Evolutionary conservation across 2,888 invertebrate species (phyloP), one percentile per base, ranked within the genome.

Genomic region (Cataglyphis cursor): DNA sequence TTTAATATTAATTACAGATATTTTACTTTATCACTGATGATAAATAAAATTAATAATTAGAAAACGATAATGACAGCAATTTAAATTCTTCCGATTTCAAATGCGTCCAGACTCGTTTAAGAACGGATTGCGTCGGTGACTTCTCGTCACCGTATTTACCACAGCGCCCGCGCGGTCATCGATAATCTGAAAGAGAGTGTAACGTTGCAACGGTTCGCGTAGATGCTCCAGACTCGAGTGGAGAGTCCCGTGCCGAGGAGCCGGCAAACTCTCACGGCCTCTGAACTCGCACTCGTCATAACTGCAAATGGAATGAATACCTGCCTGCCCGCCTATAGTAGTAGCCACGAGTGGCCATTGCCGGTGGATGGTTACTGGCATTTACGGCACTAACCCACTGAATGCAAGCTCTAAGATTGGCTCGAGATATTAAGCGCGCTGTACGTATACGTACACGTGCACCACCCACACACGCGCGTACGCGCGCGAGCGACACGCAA

Each of bases 241-340:
- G 75, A 72, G 85, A 72, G 85, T 51, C 68, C 74, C 64, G 86
- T 70, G 81, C 86, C 61, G 85, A 64, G 87, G 82, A 87, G 91
- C 87, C 84, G 88, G 90, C 92, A 90, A 92, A 93, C 91, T 94
- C 94, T 93, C 94, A 94, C 94, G 94, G 93, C 94, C 94, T 93
- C 89, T 93, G 94, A 94, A 94, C 94, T 91, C 90, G 91, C 90
- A 93, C 93, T 93, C 94, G 93, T 94, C 94, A 93, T 94, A 94
- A 94, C 94, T 94, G 93, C 94, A 94, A 94, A 94, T 94, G 93
- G 93, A 93, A 94, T 93, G 94, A 94, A 93, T 93, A 91, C 92
- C 92, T 93, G 91, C 87, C 92, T 89, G 87, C 89, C 90, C 85
- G 88, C 75, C 88, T 88, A 87, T 88, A 90, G 92, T 90, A 90